These are phyloP conservation scores for Centropristis striata DNA, from an alignment of 2,113 vertebrate species.

Conservation along the genomic window DNA sequence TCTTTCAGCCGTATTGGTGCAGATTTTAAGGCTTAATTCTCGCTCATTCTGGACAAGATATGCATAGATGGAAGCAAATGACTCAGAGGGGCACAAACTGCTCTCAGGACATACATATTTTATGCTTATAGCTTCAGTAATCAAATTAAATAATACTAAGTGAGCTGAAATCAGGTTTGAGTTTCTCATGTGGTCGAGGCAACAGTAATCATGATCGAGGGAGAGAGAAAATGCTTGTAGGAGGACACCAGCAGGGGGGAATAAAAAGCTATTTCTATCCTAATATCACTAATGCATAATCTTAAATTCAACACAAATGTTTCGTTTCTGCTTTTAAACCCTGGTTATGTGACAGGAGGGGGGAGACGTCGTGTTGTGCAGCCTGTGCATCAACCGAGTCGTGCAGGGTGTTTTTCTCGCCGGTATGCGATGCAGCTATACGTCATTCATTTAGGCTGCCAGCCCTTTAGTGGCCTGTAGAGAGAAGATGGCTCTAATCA, in stretches of 20 bases:
- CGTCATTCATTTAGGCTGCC: constrained; percentile 78
- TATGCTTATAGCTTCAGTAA: constrained; percentile 4
- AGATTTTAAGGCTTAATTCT: not conserved
- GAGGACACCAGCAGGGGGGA: not conserved
- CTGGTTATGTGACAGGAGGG: not conserved
- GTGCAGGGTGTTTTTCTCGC: constrained; percentile 41
- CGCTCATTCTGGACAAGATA: not conserved
- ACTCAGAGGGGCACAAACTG: not conserved
- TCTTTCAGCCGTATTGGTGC: not conserved
- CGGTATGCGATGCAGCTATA: constrained; percentile 68
- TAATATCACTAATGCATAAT: not conserved
- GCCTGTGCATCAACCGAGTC: constrained; percentile 39
- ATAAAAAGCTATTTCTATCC: not conserved
- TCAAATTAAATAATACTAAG: not conserved
- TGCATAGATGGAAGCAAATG: not conserved
- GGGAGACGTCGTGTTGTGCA: constrained; percentile 5
- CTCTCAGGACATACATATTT: not conserved
- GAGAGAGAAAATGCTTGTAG: not conserved
- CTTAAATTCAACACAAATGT: not conserved
- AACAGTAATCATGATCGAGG: not conserved
- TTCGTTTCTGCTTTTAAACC: not conserved
- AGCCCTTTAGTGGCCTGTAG: constrained; percentile 63
- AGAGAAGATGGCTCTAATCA: constrained; percentile 79
- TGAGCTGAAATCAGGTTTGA: constrained; percentile 20
- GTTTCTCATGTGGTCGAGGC: not conserved